Conservation (phyloP, 1,140 invertebrate genomes). For the Meloidogyne hapla region DNA sequence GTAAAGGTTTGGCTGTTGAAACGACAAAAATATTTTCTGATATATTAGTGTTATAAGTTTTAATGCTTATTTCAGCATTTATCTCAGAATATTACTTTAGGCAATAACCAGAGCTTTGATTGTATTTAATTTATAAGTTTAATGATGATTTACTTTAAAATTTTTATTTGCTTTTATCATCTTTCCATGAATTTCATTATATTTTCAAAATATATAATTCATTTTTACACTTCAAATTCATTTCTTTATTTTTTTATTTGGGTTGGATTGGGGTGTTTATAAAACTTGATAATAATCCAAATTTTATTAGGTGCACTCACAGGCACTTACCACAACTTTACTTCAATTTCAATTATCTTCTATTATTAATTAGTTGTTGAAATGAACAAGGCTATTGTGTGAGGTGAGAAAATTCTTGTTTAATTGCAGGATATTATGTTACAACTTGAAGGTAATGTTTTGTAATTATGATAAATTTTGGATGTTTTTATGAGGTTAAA, state of each 20-base stretch:
- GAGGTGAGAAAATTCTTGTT: neutral
- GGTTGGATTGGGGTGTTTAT: neutral
- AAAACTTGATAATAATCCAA: neutral
- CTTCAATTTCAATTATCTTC: neutral
- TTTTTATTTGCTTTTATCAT: no score
- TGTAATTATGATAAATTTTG: neutral
- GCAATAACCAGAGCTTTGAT: no score
- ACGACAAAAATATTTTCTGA: conserved; percentile 9
- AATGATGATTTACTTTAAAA: no score
- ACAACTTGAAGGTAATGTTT: neutral
- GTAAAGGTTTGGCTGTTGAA: neutral
- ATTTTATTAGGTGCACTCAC: conserved; percentile 1
- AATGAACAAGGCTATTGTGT: neutral
- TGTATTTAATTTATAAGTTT: no score
- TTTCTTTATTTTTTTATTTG: neutral
- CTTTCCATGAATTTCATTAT: neutral
- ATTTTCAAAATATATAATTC: no score
- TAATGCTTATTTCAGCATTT: no score
- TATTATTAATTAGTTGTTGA: neutral
- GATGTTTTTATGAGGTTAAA: neutral
- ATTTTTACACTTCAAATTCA: no score
- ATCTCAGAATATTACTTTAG: no score
- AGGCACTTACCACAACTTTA: neutral
- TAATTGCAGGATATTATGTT: neutral
- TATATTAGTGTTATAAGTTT: no score